Evolutionary conservation across 2,888 invertebrate species (phyloP).

Genomic region (Sympetrum striolatum): DNA sequence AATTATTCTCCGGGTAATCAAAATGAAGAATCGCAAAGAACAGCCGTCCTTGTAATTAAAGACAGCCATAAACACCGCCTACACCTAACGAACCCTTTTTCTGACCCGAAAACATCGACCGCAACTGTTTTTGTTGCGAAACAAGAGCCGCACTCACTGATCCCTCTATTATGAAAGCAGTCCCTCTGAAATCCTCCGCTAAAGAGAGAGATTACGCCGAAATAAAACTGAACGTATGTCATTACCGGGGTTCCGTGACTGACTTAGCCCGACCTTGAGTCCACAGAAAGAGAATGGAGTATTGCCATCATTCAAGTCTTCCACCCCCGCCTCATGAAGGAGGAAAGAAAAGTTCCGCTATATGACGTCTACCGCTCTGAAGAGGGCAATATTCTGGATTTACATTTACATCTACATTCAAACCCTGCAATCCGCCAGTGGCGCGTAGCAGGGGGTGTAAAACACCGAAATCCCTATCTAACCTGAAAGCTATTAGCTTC

Average conservation of each 20-base stretch:
- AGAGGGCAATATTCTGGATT: not conserved
- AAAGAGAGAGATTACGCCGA: not conserved
- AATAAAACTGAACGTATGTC: not conserved
- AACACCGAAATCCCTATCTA: too few relatives aligned
- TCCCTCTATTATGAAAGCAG: not conserved
- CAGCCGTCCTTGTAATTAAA: too few relatives aligned
- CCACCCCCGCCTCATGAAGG: not conserved
- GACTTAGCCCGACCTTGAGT: not conserved
- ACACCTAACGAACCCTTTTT: too few relatives aligned
- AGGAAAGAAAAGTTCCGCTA: not conserved
- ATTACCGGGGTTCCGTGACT: not conserved
- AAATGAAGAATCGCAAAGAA: too few relatives aligned
- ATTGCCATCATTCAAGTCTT: not conserved
- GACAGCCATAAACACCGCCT: too few relatives aligned
- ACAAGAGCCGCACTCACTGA: not conserved
- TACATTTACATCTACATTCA: too few relatives aligned
- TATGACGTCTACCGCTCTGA: not conserved
- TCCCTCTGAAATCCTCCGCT: not conserved
- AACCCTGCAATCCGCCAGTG: too few relatives aligned
- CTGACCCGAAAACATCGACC: too few relatives aligned
- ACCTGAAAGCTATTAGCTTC: too few relatives aligned
- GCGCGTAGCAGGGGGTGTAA: too few relatives aligned
- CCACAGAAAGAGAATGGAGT: not conserved
- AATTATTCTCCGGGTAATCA: too few relatives aligned
- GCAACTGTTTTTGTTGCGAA: too few relatives aligned